These are phyloP conservation scores for Onchidella celtica DNA, from an alignment of 2,888 invertebrate genomes.

Conservation along the genomic window DNA sequence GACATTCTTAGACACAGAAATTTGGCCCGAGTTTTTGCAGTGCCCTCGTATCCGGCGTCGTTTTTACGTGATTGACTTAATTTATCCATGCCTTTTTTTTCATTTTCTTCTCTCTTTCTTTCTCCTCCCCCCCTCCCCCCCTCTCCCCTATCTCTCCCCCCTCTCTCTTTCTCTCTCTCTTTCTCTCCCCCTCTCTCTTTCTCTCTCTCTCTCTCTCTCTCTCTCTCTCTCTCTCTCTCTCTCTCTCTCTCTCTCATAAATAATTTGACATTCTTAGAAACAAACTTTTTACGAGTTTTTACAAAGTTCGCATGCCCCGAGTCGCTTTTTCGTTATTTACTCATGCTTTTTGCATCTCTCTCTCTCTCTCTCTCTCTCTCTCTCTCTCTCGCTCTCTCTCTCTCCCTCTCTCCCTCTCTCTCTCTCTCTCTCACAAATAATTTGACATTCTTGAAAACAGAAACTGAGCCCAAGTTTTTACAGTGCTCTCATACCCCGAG, in stretches of 20 bases:
- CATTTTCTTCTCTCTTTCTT: neutral
- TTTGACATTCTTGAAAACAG: neutral
- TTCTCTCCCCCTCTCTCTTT: neutral
- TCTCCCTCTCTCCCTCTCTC: neutral
- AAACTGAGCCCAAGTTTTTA: no score
- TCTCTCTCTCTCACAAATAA: neutral
- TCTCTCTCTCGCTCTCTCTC: neutral
- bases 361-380: neutral
- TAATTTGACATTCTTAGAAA: no score
- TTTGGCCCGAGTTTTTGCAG: no score
- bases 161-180: conserved; percentile 1
- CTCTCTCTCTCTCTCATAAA: conserved; percentile 21
- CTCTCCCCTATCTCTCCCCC: neutral
- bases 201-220: conserved; percentile 16
- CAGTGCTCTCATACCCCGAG: neutral
- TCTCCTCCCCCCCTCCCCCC: neutral
- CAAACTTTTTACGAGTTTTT: no score
- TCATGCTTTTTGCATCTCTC: neutral
- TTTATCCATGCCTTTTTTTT: neutral
- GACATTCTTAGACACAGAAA: no score
- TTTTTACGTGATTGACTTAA: no score
- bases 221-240: neutral
- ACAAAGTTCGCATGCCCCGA: neutral
- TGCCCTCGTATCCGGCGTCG: no score
- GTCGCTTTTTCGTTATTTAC: neutral